phyloP scores from a whole-genome alignment of 2,797 vertebrate species.

The Eutrigla gurnardus region DNA sequence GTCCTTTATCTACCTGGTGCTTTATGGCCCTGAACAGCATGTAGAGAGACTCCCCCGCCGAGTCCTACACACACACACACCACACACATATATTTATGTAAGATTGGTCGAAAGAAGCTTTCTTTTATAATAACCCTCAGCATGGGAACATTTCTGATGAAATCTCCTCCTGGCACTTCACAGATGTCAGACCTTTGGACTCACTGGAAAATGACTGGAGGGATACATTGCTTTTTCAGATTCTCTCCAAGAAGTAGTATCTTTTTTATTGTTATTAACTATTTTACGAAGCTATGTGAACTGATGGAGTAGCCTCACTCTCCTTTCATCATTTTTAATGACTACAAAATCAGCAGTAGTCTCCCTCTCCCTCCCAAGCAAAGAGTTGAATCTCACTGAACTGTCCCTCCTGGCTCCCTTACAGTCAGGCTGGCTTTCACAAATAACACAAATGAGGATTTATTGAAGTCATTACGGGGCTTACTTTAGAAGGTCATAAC shows the following conservation, averaged over 20 bases:
- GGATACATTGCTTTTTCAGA: not conserved
- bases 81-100: not conserved
- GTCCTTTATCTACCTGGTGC: conserved; percentile 98
- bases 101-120: not conserved
- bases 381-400: too few species aligned
- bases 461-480: too few species aligned
- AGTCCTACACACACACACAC: conserved; percentile 86
- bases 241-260: not conserved
- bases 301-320: not conserved
- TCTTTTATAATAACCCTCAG: not conserved
- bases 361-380: too few species aligned
- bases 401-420: too few species aligned
- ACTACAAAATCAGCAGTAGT: too few species aligned
- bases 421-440: too few species aligned
- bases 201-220: not conserved
- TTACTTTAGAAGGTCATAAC: too few species aligned
- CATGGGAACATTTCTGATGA: not conserved
- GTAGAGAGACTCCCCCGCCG: conserved; percentile 95
- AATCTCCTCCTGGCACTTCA: not conserved
- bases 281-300: not conserved
- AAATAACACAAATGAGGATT: too few species aligned
- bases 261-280: not conserved
- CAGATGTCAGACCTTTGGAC: not conserved
- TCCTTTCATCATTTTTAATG: too few species aligned
- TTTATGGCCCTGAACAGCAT: conserved; percentile 99